Percentiles rank a stretch among this genome's conserved stretches.
Evolutionary conservation across 2,888 invertebrate genomes (phyloP).

Genomic region (Gari tellinella): DNA sequence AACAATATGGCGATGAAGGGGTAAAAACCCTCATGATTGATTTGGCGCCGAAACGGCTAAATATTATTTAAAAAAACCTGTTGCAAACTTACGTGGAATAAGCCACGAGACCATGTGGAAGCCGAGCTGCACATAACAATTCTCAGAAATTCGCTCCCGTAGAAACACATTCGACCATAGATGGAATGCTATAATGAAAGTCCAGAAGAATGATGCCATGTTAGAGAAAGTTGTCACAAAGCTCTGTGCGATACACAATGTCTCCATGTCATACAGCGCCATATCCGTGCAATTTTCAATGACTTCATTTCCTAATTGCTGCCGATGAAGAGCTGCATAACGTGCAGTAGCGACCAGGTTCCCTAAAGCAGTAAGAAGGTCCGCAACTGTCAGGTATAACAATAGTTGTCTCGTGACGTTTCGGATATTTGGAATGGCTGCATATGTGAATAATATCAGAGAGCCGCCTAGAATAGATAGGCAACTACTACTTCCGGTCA

Average conservation of each 20-base stretch:
- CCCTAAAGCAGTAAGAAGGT: slow-evolving; percentile 52
- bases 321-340: slow-evolving; percentile 29
- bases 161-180: slow-evolving; percentile 35
- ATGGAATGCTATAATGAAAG: slow-evolving; percentile 46
- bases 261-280: background rate
- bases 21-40: too few species aligned
- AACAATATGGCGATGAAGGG: too few species aligned
- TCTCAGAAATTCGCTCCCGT: slow-evolving; percentile 17
- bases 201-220: slow-evolving; percentile 52
- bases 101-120: slow-evolving; percentile 46
- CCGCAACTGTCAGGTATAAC: slow-evolving; percentile 61
- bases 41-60: too few species aligned
- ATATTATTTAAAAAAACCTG: too few species aligned
- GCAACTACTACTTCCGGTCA: slow-evolving; percentile 45
- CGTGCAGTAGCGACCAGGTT: slow-evolving; percentile 52
- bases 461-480: slow-evolving; percentile 62
- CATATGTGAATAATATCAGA: slow-evolving; percentile 57
- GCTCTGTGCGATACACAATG: slow-evolving; percentile 45
- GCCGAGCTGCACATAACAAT: slow-evolving; percentile 4
- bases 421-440: slow-evolving; percentile 19
- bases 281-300: background rate
- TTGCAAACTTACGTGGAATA: slow-evolving; percentile 33
- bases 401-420: slow-evolving; percentile 56
- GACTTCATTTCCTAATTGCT: background rate
- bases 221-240: slow-evolving; percentile 54